Conservation (phyloP, 1,140 invertebrate genomes). For the Sycophaga agraensis region DNA sequence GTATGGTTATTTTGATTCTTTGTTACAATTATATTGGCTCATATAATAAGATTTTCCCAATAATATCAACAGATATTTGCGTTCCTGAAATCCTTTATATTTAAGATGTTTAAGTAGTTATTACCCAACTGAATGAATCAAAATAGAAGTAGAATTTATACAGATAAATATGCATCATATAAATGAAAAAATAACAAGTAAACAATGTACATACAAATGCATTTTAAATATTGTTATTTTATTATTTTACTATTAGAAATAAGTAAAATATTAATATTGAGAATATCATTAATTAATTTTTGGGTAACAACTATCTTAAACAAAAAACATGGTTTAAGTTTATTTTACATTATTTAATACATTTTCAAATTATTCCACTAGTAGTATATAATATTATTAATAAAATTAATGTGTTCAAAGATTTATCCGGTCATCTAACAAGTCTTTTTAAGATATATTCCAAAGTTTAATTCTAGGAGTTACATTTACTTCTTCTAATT, state of each 20-base stretch:
- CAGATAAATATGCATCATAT: too few relatives aligned
- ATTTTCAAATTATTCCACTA: background rate
- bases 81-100: background rate
- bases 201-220: too few relatives aligned
- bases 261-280: too few relatives aligned
- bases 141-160: too few relatives aligned
- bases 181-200: too few relatives aligned
- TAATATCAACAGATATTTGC: background rate
- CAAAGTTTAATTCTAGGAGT: conserved; percentile 22
- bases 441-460: conserved; percentile 18
- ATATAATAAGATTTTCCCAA: conserved; percentile 19
- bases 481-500: conserved; percentile 12
- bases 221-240: too few relatives aligned
- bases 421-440: conserved; percentile 19
- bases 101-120: background rate
- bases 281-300: too few relatives aligned
- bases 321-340: conserved; percentile 1
- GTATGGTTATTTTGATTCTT: conserved; percentile 14
- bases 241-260: too few relatives aligned
- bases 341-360: background rate
- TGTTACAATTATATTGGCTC: background rate
- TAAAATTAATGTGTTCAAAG: conserved; percentile 25
- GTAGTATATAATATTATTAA: background rate
- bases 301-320: too few relatives aligned
- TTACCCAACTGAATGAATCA: too few relatives aligned